phyloP scores from a whole-genome alignment of 2,888 invertebrate species.

The Monopis laevigella region DNA sequence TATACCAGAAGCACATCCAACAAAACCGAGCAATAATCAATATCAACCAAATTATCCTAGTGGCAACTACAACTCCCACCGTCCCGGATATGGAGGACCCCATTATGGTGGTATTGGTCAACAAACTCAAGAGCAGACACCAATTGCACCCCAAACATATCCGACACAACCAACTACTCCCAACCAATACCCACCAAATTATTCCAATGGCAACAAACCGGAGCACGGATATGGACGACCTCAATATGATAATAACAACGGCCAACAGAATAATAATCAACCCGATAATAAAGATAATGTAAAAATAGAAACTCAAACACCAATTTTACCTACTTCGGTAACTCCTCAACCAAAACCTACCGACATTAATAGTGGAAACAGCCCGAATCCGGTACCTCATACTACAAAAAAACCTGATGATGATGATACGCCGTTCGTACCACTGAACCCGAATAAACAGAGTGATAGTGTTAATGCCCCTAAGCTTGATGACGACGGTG shows the following conservation, averaged over 20 bases:
- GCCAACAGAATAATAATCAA: slow-evolving; percentile 13
- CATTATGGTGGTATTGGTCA: too few relatives aligned
- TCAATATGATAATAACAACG: slow-evolving; percentile 13
- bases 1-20: too few relatives aligned
- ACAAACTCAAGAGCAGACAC: too few relatives aligned
- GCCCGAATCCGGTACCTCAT: slow-evolving; percentile 9
- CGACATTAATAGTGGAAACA: slow-evolving; percentile 1
- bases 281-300: not conserved
- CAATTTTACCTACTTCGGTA: too few relatives aligned
- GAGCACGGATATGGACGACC: slow-evolving; percentile 4
- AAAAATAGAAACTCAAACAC: too few relatives aligned
- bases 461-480: slow-evolving; percentile 32
- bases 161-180: too few relatives aligned
- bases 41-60: too few relatives aligned
- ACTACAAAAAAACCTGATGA: slow-evolving; percentile 29
- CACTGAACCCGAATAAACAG: slow-evolving; percentile 36
- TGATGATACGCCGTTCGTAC: slow-evolving; percentile 38
- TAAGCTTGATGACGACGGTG: slow-evolving; percentile 37
- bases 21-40: too few relatives aligned
- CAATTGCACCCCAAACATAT: too few relatives aligned
- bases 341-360: slow-evolving; percentile 7
- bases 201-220: not conserved
- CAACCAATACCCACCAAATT: slow-evolving; percentile 11
- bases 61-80: too few relatives aligned
- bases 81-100: too few relatives aligned